Percentiles rank a stretch among this genome's conserved stretches.
These are phyloP conservation scores for Daboia siamensis DNA, from an alignment of 2,113 vertebrate genomes.

Conservation along the genomic window DNA sequence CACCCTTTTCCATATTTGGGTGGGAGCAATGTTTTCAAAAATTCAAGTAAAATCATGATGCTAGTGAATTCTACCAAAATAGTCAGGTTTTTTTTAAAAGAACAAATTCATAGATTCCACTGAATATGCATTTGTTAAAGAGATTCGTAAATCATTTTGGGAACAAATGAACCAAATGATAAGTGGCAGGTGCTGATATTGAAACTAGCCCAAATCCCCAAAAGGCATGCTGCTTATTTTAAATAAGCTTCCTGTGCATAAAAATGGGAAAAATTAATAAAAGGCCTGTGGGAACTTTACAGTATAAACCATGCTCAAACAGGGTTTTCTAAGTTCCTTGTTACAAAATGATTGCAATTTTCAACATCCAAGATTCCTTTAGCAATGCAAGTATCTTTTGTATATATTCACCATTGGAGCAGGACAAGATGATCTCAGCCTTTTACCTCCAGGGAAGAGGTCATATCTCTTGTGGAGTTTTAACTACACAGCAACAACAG, in stretches of 20 bases:
- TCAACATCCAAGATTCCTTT: not conserved
- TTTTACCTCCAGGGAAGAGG: not conserved
- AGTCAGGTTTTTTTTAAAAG: not conserved
- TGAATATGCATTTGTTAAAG: not conserved
- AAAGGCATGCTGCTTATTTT: not conserved
- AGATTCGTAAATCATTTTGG: not conserved
- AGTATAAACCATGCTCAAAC: slow-evolving; percentile 2
- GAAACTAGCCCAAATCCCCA: slow-evolving; percentile 7
- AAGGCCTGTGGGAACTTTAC: not conserved
- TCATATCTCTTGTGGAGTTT: not conserved
- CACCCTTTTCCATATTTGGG: not conserved
- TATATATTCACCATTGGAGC: not conserved
- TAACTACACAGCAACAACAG: not conserved
- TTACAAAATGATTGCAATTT: not conserved
- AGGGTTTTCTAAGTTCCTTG: not conserved
- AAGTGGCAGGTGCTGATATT: not conserved
- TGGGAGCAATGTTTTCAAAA: not conserved
- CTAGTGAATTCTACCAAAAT: not conserved
- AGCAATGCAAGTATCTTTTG: not conserved
- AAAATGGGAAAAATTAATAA: not conserved
- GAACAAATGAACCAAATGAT: slow-evolving; percentile 4
- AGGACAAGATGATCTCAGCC: not conserved
- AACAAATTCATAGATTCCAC: not conserved
- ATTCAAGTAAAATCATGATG: not conserved
- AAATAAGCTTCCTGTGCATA: not conserved